Evolutionary conservation across 2,113 vertebrate species (phyloP).

Genomic region (Sialia sialis): DNA sequence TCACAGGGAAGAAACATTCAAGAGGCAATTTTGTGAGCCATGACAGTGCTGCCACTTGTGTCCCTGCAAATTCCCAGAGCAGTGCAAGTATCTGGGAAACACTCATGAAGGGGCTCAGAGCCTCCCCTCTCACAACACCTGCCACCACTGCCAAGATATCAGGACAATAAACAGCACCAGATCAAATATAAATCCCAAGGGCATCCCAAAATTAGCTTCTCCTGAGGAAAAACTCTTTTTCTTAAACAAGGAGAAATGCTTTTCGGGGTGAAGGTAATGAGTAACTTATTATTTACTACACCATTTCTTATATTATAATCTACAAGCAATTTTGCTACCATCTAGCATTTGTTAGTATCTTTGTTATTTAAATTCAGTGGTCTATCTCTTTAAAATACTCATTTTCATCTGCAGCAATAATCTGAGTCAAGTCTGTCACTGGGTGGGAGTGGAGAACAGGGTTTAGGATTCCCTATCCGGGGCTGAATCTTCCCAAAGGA

Average conservation of each 20-base stretch:
- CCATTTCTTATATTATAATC: background rate
- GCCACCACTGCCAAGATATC: background rate
- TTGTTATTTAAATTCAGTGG: background rate
- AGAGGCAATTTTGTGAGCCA: background rate
- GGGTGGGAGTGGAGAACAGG: background rate
- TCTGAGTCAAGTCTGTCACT: background rate
- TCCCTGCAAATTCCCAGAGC: background rate
- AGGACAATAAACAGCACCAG: background rate
- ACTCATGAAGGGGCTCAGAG: background rate
- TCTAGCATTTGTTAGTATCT: background rate
- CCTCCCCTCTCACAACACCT: background rate
- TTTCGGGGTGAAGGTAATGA: background rate
- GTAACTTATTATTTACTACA: background rate
- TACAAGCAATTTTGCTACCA: background rate
- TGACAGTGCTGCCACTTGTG: accelerated
- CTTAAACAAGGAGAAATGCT: background rate
- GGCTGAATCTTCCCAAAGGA: background rate
- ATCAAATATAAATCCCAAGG: background rate
- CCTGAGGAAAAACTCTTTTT: background rate
- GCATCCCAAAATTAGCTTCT: background rate
- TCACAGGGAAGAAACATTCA: background rate
- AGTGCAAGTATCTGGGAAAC: accelerated
- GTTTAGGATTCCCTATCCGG: background rate
- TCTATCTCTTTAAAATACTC: background rate
- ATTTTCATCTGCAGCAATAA: background rate